Evolutionary conservation across 2,888 invertebrate species (phyloP), one percentile per base, ranked within the genome.

Genomic region (Gymnosoma rotundatum): DNA sequence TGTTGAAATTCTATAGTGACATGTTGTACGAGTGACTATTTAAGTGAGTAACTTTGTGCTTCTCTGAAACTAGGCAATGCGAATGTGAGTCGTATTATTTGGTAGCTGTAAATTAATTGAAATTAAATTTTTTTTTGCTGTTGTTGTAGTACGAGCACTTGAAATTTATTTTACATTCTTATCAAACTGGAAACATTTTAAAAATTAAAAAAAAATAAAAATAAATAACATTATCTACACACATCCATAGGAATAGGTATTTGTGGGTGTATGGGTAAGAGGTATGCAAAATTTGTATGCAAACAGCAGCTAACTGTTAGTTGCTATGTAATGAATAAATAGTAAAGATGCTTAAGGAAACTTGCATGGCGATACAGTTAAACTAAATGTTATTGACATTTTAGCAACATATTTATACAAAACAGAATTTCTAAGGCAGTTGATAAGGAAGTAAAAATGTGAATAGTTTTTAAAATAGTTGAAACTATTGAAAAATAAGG

Each of bases 81-180:
- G 32, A 56, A 52, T 64, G 52, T 12, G 36, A 58, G 50, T 56
- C 32, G 8, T 64, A 50, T 36, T 70, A 61, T 70, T 70, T 48
- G 61, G 50, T 72, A 73, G 69, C 36, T 81, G 58, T 72, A 69
- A 81, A 78, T 84, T 78, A 84, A 80, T 84, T 80, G 83, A 73
- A 84, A 73, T 84, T 69, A 58, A 73, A 84, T 78, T 50, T 70
- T 60, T 50, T 14, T 7, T 54, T 76, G 42, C n/a, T 20, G 16
- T 69, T 32, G 36, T 61, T 50, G 52, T 61, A 38, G 12, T 50
- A 48, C 16, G 12, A 60, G 76, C 20, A 42, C 38, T 18, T 64
- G 48, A 42, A 64, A 63, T 72, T 56, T 56, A 56, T 78, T 70
- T 70, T 48, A 64, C 38, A 72, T 72, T 72, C 48, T 72, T 72